Evolutionary conservation across 2,113 vertebrate species (phyloP), one percentile per base, ranked within the genome.

Genomic region (Cricetomys ansorgei): DNA sequence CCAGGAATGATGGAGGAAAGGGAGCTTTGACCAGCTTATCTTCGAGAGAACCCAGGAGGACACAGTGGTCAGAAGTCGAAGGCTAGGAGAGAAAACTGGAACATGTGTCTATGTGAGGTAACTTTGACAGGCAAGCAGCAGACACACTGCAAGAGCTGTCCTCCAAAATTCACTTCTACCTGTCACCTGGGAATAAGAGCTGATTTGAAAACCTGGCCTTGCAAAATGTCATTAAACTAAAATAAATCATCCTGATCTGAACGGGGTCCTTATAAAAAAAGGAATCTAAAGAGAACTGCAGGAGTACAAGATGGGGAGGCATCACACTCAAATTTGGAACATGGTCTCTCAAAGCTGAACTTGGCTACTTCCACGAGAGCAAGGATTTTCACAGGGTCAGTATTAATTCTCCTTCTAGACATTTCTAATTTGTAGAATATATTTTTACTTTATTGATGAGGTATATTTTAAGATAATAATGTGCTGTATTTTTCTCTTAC

Each of bases 391-490:
- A 9, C 17, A 17, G 57, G 73, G 29, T 72, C n/a, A 17, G 17
- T n/a, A 70, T 73, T 48, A 77, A 83, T 95, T 67, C 80, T 53
- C 84, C 16, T 89, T 55, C n/a, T 59, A 86, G 88, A 92, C 70
- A 88, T 48, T 83, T 85, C 64, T 64, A 64, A 97, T 70, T 85
- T 75, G 16, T 37, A 73, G n/a, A 43, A 67, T 57, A 43, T 55
- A 40, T 57, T 85, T 94, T 94, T 88, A 85, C 53, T 94, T 80
- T 92, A 88, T 91, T 88, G 85, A 94, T 85, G 92, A 88, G 37
- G 10, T 31, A 40, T 57, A 89, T 81, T 87, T 69, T 86, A 92
- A 76, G 85, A 57, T 94, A 65, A 90, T 70, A 89, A 94, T 48
- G 25, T 37, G 83, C 73, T 89, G 5, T 77, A 34, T 79, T 97